Base-by-base conservation (phyloP, 2,888 invertebrate genomes). In the Drosophila nr. perissopoda region DNA sequence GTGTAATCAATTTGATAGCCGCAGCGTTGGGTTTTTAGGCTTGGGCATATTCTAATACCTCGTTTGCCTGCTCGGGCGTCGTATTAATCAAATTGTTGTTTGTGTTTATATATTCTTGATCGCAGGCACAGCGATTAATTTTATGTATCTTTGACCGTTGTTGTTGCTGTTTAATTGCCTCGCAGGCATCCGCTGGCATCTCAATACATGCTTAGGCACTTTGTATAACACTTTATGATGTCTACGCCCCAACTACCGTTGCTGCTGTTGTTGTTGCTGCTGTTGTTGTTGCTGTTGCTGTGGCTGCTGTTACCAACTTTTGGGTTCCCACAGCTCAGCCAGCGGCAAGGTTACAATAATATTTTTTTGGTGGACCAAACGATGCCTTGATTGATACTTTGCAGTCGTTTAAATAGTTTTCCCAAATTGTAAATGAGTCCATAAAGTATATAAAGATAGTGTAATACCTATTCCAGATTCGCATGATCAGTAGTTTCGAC, bases 1-100 rank as follows among this genome's bases (percentile, higher is more conserved):
- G 76, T 78, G 79, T 88, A 90, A 91, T 91, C 91, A 91, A 91
- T 91, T 91, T 91, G 80, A 90, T 89, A 79, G 76, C 85, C 87
- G 18, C 69, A 54, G 49, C 54, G 42, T 59, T 58, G 63, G 76
- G 52, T 34, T 51, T 58, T 53, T 53, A 56, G 62, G 62, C 69
- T 59, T 68, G 62, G 27, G 63, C 36, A 54, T 70, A 81, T 88
- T 86, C 81, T 78, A 86, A 86, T 83, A 61, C 70, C 75, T 42
- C 48, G 58, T 48, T 58, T 78, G 73, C 25, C 48, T 36, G 48
- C 53, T 51, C 51, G 65, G 29, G 10, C 77, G 3, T 42, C 82
- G 82, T 85, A 85, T 85, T 85, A 85, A 85, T 85, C 85, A 85
- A 85, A 89, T 87, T 84, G 85, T 88, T 89, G 75, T 79, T 74